phyloP scores from a whole-genome alignment of 2,797 vertebrate species.

The Prionace glauca region DNA sequence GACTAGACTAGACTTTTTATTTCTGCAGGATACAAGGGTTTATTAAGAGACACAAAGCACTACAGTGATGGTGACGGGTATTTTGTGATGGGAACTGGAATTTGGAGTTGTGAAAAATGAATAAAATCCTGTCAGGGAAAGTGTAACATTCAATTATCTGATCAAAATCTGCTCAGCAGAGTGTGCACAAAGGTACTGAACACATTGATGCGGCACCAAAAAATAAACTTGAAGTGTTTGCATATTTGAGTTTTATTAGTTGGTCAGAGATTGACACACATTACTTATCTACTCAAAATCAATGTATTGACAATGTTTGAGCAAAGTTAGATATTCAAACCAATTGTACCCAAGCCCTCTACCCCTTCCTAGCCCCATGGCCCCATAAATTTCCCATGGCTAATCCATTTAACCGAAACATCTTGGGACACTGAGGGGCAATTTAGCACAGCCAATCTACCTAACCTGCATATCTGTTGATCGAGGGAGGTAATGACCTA shows the following conservation, averaged over 20 bases:
- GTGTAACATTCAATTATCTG: conserved; percentile 27
- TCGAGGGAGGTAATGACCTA: no score
- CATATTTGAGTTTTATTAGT: background rate
- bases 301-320: background rate
- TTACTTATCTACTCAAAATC: background rate
- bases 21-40: background rate
- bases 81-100: background rate
- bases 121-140: conserved; percentile 8
- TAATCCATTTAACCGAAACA: no score
- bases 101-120: conserved; percentile 17
- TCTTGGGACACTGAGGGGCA: no score
- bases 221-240: background rate
- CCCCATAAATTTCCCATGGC: no score
- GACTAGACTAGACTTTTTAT: background rate
- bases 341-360: no score
- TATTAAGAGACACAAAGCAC: background rate
- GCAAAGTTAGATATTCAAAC: background rate
- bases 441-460: no score
- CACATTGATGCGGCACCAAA: conserved; percentile 4
- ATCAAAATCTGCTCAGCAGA: background rate
- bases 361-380: no score
- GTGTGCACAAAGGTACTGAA: background rate
- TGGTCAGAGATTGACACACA: background rate
- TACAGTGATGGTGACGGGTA: background rate
- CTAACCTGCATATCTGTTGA: no score